Conservation (phyloP, 2,797 vertebrate genomes). For the Parauchenoglanis punctatus region DNA sequence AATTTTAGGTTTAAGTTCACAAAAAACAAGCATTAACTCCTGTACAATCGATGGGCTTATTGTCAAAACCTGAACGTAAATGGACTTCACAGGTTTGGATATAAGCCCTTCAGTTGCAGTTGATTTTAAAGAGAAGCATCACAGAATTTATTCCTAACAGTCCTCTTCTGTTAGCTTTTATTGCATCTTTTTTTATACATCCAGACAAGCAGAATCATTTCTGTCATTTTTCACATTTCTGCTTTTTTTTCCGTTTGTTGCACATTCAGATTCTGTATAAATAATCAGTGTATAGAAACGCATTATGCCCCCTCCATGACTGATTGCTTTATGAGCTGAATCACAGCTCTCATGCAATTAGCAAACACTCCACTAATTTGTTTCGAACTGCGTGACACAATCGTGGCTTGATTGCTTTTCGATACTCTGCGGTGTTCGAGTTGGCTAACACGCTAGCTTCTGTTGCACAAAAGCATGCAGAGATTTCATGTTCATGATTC, state of each 20-base stretch:
- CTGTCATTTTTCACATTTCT: not conserved
- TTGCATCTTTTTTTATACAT: not conserved
- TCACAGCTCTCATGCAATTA: not conserved
- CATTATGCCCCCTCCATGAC: not conserved
- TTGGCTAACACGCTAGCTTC: not conserved
- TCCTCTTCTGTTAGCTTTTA: not conserved
- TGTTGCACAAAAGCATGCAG: constrained; percentile 1
- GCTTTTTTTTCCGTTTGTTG: not conserved
- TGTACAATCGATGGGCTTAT: not conserved
- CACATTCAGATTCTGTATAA: not conserved
- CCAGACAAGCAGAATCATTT: not conserved
- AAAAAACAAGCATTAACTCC: not conserved
- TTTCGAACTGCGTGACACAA: not conserved
- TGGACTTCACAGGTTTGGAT: too few relatives aligned
- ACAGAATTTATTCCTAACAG: not conserved
- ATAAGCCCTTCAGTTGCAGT: too few relatives aligned
- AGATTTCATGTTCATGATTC: not conserved
- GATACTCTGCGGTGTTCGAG: too few relatives aligned
- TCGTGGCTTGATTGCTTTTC: not conserved
- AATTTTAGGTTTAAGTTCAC: not conserved
- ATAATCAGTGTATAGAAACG: not conserved
- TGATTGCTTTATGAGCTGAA: not conserved
- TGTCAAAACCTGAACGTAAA: too few relatives aligned
- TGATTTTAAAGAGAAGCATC: not conserved
- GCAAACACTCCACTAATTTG: not conserved